Evolutionary conservation across 2,113 vertebrate species (phyloP), one percentile per base, ranked within the genome.

Genomic region (Calyptomena viridis): DNA sequence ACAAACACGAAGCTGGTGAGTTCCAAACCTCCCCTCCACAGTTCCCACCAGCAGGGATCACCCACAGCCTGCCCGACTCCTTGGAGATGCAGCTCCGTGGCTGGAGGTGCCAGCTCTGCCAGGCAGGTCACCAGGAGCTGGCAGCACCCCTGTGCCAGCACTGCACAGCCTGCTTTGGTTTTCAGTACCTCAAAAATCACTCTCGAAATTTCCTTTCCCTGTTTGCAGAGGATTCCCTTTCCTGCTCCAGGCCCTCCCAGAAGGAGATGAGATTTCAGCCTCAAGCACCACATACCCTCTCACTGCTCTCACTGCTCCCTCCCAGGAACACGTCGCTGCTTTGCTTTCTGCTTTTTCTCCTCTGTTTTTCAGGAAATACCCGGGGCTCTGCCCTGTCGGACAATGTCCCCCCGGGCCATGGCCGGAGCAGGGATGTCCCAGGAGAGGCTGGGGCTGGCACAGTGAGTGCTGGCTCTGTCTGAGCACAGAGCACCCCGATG

Each of bases 1-100:
- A 60, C 72, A 40, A 24, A 21, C 9, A 12, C 7, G 0, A 9
- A n/a, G 40, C 46, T 7, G 28, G 35, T 3, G 9, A 2, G 20
- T 14, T 23, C 82, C 60, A 7, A 4, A 0, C 12, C 69, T 58
- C 71, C 7, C 46, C 35, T 4, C 13, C 21, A 5, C 12, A 1
- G 21, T 11, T 3, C 11, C 72, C 35, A 9, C 18, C 2, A 1
- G 0, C 12, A 8, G 50, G 33, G 18, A 2, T 14, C 0, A 3
- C 37, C 7, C 3, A 4, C 23, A 2, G 12, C 12, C 72, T 63
- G 56, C 59, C 23, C 1, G 4, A 0, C 21, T 22, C 66, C 7
- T 11, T 2, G 9, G 0, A 18, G n/a, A 12, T 13, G 7, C 64
- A 28, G 52, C 3, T 39, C 28, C 0, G 80, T 0, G 22, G 9